Base-by-base conservation (phyloP, 2,888 invertebrate species). In the Gari tellinella region DNA sequence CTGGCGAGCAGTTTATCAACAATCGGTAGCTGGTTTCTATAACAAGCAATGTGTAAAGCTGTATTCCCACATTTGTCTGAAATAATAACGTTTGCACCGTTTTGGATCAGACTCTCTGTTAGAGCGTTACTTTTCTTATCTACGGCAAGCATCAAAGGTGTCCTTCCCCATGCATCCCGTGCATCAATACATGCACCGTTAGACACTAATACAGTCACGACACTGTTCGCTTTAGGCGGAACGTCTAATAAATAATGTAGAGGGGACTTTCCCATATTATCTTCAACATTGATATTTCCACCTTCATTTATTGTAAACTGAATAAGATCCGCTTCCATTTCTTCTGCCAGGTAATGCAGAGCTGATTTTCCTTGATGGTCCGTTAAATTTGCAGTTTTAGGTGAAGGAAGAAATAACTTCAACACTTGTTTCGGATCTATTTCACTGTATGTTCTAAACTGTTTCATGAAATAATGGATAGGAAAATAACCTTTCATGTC, bases 21-120 rank as follows among this genome's bases (percentile, higher is more conserved):
- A 15, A 60, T 26, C 14, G 25, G 12, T 10, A 23, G 19, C 23
- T 19, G n/a, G 15, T 37, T 31, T 45, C 31, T 51, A 37, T 52
- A 43, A 23, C 66, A 60, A 21, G 51, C 46, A n/a, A 66, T n/a
- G 38, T 66, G 66, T 15, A 66, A 45, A 45, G 66, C 31, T 25
- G 52, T 38, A n/a, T 37, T 52, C 3, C 53, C 58, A n/a, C 41
- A 31, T 17, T 31, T 65, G 31, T 66, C 53, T n/a, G 10, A 12
- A 31, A 19, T 17, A 31, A 58, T 60, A 5, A 66, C 58, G 45
- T 52, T 19, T 21, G 38, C 31, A 21, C 38, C 43, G n/a, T 52
- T 1, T 31, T 38, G n/a, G 5, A 66, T 15, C 19, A 66, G 40
- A 17, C 7, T 19, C 14, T 53, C 21, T 15, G 52, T 19, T 7